Evolutionary conservation across 37 sponge, comb jelly and placozoan genomes (phyloP), one percentile per base, ranked within the genome.

Genomic region (Cliona cf. orientalis): DNA sequence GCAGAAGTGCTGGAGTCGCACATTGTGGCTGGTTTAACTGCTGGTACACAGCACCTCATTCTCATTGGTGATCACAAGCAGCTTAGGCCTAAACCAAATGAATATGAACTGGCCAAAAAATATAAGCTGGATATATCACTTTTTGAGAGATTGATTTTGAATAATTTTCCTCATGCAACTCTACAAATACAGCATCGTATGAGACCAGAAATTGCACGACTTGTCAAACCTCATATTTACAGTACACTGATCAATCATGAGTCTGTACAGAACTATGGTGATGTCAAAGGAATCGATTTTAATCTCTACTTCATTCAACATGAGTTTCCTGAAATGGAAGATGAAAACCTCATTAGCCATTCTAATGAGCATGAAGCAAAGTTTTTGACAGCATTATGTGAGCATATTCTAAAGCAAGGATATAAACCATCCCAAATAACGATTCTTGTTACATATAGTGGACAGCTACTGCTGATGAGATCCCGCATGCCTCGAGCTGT

Each of bases 51-150:
- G 82, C 93, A 95, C 33, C 89, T 98, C 17, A 93, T 98, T 67
- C 89, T 98, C 23, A 95, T 98, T 46, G 98, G 98, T 71, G 98
- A 98, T 66, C 98, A 98, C 85, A 84, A 92, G 55, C 98, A 98
- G 69, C 86, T 98, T 21, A 77, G 95, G 53, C 98, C 98, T 9
- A 88, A 90, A 45, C 85, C 85, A 11, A 90, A 95, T 46, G 86
- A 81, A 26, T 92, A 90, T 81, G 69, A 87, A 0, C 72, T 98
- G 38, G 87, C 84, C 25, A 80, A 85, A 44, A 72, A 98, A 11
- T 90, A 74, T 79, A 85, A 98, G 26, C 62, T 98, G 26, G 89
- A 92, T 31, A 80, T 95, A 33, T 95, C 96, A 22, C 80, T 98
- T 67, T 92, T 98, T 86, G 95, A 98, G 66, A 59, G 95, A 3